Evolutionary conservation across 2,797 vertebrate species (phyloP), one percentile per base, ranked within the genome.

Genomic region (Mus caroli): DNA sequence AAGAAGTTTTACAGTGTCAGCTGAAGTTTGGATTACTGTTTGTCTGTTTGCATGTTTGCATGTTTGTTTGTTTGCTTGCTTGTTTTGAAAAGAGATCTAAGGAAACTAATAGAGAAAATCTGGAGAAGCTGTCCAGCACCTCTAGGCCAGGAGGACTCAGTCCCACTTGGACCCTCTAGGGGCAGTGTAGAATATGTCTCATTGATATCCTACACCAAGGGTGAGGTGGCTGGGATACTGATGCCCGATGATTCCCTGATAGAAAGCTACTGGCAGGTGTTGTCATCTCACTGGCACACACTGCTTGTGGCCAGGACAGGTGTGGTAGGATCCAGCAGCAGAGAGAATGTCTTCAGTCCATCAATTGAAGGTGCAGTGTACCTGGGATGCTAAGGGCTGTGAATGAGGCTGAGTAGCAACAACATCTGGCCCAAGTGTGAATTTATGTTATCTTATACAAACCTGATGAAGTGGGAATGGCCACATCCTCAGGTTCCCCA

Each of bases 1-100:
- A 92, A 17, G 92, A 95, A 94, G 87, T 86, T 86, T 87, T 67
- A 76, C 6, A 78, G 69, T 93, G 90, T 84, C 15, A 24, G 22
- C 43, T 71, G 89, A 40, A 50, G 28, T 80, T 52, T 60, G 80
- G 46, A 46, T 64, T 76, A 75, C 79, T 88, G 24, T 31, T 46
- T 73, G 19, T 12, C 26, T 75, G 19, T 6, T 26, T 54, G 7
- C 10, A 24, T 85, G 22, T 31, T n/a, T 71, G n/a, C 40, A 8
- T 69, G 26, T 62, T 40, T 73, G 69, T 12, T 26, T 71, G 6
- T 24, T 40, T 75, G 20, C 37, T 20, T 71, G 67, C n/a, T 46
- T 75, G n/a, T 64, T 75, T 43, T 28, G 52, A 73, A 50, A 84
- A 56, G 50, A 58, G n/a, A 54, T 34, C 54, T 4, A 46, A 84